These are phyloP conservation scores for Archivesica marissinica DNA, from an alignment of 1,140 invertebrate genomes.

Conservation along the genomic window DNA sequence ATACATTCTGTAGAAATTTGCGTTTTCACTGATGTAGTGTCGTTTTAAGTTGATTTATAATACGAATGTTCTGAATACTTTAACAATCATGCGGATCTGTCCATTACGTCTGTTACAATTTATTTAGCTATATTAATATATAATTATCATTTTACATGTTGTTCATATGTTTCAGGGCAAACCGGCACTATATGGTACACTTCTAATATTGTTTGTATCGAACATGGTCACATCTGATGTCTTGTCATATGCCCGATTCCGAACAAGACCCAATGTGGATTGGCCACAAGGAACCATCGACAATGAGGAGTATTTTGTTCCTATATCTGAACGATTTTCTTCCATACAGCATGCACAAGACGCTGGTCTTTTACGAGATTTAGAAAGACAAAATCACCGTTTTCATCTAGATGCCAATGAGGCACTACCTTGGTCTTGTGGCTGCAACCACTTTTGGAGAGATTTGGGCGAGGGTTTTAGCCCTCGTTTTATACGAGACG, in stretches of 20 bases:
- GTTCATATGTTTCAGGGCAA: too few relatives aligned
- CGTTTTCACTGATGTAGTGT: too few relatives aligned
- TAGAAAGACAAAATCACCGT: background rate
- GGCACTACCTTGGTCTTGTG: conserved; percentile 41
- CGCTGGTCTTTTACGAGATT: background rate
- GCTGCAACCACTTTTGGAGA: conserved; percentile 37
- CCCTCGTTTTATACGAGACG: conserved; percentile 38
- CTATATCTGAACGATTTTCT: background rate
- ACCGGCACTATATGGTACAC: background rate
- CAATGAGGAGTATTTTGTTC: background rate
- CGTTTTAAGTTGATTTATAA: too few relatives aligned
- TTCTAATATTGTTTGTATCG: background rate
- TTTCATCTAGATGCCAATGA: background rate
- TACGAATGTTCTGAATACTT: too few relatives aligned
- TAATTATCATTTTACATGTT: too few relatives aligned
- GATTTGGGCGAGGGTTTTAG: conserved; percentile 15
- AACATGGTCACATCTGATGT: background rate
- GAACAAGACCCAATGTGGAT: background rate
- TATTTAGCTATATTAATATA: too few relatives aligned
- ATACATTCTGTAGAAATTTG: too few relatives aligned
- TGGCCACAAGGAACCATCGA: background rate
- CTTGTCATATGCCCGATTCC: background rate
- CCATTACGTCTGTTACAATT: too few relatives aligned
- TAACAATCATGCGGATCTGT: too few relatives aligned
- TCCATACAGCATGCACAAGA: conserved; percentile 7